A percentile compares a stretch with the other conserved stretches of the same genome.
phyloP scores from a whole-genome alignment of 2,797 vertebrate species.

The Sitta carolinensis region DNA sequence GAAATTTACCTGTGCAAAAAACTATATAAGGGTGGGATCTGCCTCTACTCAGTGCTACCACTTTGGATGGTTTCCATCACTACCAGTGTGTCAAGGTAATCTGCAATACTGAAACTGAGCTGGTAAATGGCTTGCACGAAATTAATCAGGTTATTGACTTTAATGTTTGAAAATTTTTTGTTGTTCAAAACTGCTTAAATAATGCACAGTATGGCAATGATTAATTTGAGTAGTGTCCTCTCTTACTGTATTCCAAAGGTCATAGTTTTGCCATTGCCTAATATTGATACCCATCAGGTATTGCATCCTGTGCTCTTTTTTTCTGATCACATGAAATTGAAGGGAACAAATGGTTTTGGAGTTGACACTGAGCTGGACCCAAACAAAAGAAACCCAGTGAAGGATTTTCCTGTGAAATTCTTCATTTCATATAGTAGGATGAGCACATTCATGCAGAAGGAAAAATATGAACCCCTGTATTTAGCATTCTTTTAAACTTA shows the following conservation, averaged over 20 bases:
- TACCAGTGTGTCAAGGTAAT: slow-evolving; percentile 71
- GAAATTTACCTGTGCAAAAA: slow-evolving; percentile 46
- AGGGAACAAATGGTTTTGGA: neutral
- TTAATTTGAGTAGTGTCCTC: neutral
- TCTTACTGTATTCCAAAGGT: neutral
- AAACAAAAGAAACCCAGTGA: neutral
- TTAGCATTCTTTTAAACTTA: neutral
- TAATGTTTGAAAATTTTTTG: neutral
- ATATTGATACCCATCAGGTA: neutral
- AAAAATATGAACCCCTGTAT: neutral
- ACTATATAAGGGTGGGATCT: slow-evolving; percentile 43
- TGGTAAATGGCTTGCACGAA: neutral
- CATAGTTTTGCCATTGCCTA: neutral
- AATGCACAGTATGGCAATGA: neutral
- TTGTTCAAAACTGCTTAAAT: neutral
- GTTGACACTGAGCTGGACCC: neutral
- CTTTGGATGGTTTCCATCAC: slow-evolving; percentile 74
- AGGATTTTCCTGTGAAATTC: neutral
- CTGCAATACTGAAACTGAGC: neutral
- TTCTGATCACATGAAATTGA: neutral
- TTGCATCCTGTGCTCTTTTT: neutral
- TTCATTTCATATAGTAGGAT: neutral
- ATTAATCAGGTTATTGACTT: neutral
- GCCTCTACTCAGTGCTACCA: slow-evolving; percentile 71
- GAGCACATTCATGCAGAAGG: neutral